Percentiles rank a stretch among this genome's conserved stretches.
Conservation (phyloP, 2,888 invertebrate genomes). For the Sinohyriopsis cumingii region DNA sequence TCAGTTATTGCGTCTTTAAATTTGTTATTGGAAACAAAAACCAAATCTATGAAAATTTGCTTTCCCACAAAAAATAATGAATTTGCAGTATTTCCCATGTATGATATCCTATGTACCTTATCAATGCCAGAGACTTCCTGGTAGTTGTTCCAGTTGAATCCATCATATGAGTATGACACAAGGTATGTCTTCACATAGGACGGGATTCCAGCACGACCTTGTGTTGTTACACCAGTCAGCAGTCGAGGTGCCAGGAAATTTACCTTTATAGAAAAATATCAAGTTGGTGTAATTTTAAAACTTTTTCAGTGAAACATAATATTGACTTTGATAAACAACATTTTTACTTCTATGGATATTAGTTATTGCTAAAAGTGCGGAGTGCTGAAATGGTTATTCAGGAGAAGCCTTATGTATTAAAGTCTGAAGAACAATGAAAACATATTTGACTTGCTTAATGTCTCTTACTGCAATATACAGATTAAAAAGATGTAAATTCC, state of each 20-base stretch:
- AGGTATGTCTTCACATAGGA: slow-evolving; percentile 86
- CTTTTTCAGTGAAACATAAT: too few relatives aligned
- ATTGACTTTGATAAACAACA: too few relatives aligned
- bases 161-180: slow-evolving; percentile 83
- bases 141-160: slow-evolving; percentile 77
- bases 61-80: not conserved
- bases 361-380: too few relatives aligned
- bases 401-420: too few relatives aligned
- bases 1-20: too few relatives aligned
- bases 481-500: too few relatives aligned
- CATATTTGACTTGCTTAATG: too few relatives aligned
- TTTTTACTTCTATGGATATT: too few relatives aligned
- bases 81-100: not conserved
- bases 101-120: slow-evolving; percentile 61
- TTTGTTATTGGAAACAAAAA: not conserved
- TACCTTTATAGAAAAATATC: slow-evolving; percentile 30
- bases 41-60: not conserved
- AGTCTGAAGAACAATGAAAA: too few relatives aligned
- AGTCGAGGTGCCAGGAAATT: slow-evolving; percentile 84
- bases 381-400: too few relatives aligned
- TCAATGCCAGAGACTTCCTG: slow-evolving; percentile 74
- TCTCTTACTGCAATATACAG: too few relatives aligned
- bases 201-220: slow-evolving; percentile 80
- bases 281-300: too few relatives aligned
- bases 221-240: slow-evolving; percentile 84